Evolutionary conservation across 2,888 invertebrate genomes (phyloP).

Genomic region (Drosophila fungiperda): DNA sequence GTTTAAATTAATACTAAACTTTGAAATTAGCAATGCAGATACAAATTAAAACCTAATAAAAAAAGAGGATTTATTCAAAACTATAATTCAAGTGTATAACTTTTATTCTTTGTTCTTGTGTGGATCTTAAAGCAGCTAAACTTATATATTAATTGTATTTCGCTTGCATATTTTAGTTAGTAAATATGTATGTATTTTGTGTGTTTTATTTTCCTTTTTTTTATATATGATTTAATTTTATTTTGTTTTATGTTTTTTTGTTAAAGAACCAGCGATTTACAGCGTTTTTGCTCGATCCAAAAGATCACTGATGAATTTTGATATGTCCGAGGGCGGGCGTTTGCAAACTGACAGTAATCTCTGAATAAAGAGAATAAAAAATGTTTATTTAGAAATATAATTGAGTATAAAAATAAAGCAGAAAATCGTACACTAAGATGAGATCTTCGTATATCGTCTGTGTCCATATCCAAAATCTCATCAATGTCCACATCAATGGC

Average conservation of each 20-base stretch:
- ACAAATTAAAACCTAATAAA: constrained; percentile 23
- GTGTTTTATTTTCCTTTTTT: constrained; percentile 42
- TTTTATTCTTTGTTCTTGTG: constrained; percentile 60
- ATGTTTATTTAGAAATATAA: constrained; percentile 2
- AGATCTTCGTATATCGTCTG: constrained; percentile 92
- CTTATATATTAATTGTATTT: constrained; percentile 73
- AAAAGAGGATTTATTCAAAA: constrained; percentile 22
- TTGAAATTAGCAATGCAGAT: constrained; percentile 49
- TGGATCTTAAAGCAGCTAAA: constrained; percentile 71
- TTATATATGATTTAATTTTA: constrained; percentile 14
- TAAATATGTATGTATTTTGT: constrained; percentile 49
- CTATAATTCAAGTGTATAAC: constrained; percentile 43
- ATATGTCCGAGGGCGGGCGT: constrained; percentile 94
- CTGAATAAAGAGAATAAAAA: constrained; percentile 85
- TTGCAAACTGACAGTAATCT: constrained; percentile 92
- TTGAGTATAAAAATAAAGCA: background rate
- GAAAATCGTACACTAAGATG: constrained; percentile 89
- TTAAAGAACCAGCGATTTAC: constrained; percentile 68
- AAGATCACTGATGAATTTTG: constrained; percentile 95
- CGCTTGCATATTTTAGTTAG: constrained; percentile 58
- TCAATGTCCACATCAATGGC: constrained; percentile 95
- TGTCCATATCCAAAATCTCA: constrained; percentile 97
- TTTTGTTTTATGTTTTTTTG: constrained; percentile 17
- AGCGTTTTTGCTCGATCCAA: constrained; percentile 95
- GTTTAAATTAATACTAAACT: constrained; percentile 55